Evolutionary conservation across 2,797 vertebrate genomes (phyloP), one percentile per base, ranked within the genome.

Genomic region (Gobionotothen gibberifrons): DNA sequence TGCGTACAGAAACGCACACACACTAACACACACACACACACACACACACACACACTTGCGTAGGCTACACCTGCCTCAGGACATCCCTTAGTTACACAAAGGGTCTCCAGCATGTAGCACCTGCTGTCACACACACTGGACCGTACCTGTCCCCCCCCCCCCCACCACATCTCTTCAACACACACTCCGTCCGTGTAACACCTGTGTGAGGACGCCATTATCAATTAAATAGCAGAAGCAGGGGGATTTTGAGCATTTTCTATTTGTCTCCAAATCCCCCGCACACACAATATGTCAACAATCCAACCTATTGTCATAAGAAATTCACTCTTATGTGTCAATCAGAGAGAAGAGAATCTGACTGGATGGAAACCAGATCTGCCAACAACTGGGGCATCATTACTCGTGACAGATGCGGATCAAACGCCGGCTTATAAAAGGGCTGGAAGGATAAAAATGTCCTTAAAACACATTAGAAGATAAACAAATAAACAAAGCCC

Each of bases 401-500:
- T 53, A 77, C 11, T 3, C 36, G 1, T 71, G 72, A 78, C 86
- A 86, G 78, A 87, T 85, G 85, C 26, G 32, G 78, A 82, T 90
- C 81, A 82, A 85, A 84, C 63, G 2, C 5, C 1, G 14, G 46
- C 82, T 87, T 78, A 74, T 80, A 54, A 89, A 89, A 53, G 67
- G 46, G 36, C 43, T 43, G 9, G 5, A 57, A 57, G 76, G 83
- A 87, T 82, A 74, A 87, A 87, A 85, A 85, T 51, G 13, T 26
- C 74, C 82, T 79, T 85, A 79, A 88, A 90, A 86, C 72, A 83
- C 84, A 89, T 92, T 83, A 90, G 76, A 85, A 81, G 79, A 84
- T 85, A 91, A 92, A 90, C 80, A 92, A 92, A 93, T 86, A 90
- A 85, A 89, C 82, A 83, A 77, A 81, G 63, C 73, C 69, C 32